Evolutionary conservation across 1,140 invertebrate genomes (phyloP).

Genomic region (Pararge aegeria): DNA sequence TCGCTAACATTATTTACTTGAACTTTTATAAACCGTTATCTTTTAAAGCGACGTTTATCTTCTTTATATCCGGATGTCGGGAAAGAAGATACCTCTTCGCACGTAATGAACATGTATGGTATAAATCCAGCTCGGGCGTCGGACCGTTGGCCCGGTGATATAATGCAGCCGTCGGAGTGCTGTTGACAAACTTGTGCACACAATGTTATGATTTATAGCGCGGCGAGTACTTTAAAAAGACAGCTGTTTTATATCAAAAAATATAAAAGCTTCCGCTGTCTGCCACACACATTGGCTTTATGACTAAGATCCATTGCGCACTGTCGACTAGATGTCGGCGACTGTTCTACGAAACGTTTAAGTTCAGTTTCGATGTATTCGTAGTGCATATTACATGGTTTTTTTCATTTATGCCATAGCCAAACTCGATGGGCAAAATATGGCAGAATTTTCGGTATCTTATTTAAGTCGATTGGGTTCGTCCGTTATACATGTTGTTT

Average conservation of each 20-base stretch:
- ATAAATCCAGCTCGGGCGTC: background rate
- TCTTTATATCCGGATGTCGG: background rate
- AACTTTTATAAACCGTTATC: background rate
- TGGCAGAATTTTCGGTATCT: too few relatives aligned
- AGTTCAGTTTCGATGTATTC: too few relatives aligned
- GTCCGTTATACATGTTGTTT: too few relatives aligned
- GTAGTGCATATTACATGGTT: too few relatives aligned
- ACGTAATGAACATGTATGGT: conserved; percentile 1
- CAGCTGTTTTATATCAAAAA: conserved; percentile 27
- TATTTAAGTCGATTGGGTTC: too few relatives aligned
- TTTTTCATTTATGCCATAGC: too few relatives aligned
- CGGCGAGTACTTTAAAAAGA: conserved; percentile 21
- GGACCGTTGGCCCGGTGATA: conserved; percentile 6
- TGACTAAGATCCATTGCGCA: background rate
- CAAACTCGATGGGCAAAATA: too few relatives aligned
- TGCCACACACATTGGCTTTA: conserved; percentile 7
- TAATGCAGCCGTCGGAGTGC: conserved; percentile 9
- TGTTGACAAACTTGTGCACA: conserved; percentile 25
- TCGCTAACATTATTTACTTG: background rate
- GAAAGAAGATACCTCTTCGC: background rate
- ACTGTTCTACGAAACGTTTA: too few relatives aligned
- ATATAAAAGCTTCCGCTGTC: conserved; percentile 20
- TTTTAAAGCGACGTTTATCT: background rate
- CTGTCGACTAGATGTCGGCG: too few relatives aligned
- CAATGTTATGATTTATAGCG: conserved; percentile 23